Conservation (phyloP, 2,113 vertebrate genomes). For the Ginglymostoma cirratum region DNA sequence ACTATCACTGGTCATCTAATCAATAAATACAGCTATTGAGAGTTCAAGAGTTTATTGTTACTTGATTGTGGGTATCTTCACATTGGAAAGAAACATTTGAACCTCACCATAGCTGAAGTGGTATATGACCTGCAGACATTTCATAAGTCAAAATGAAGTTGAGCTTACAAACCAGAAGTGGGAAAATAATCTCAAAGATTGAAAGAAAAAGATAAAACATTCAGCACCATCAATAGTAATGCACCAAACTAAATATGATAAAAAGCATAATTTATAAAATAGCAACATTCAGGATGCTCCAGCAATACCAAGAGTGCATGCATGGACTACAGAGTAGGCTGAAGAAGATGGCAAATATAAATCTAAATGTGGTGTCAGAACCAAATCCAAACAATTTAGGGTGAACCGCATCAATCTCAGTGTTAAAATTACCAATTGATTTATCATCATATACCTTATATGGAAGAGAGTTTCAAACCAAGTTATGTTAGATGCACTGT, state of each 20-base stretch:
- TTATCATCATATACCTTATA: not conserved
- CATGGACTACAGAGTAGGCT: not conserved
- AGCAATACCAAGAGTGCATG: not conserved
- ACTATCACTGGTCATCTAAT: not conserved
- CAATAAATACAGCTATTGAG: not conserved
- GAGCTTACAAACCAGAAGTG: not conserved
- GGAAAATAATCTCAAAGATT: not conserved
- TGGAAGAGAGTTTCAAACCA: not conserved
- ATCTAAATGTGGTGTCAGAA: not conserved
- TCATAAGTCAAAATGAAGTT: not conserved
- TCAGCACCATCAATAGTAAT: not conserved
- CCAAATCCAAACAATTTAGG: not conserved
- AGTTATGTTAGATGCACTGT: not conserved
- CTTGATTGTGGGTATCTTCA: not conserved
- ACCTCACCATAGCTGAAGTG: not conserved
- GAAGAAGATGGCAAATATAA: not conserved
- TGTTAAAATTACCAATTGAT: not conserved
- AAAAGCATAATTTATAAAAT: not conserved
- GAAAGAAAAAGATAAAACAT: slow-evolving; percentile 4
- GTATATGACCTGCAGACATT: not conserved
- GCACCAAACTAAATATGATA: not conserved
- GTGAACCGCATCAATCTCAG: not conserved
- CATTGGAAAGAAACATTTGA: not conserved
- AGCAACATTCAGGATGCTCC: not conserved
- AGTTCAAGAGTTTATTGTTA: not conserved